phyloP scores from a whole-genome alignment of 2,888 invertebrate genomes.

The Trisateles emortualis region DNA sequence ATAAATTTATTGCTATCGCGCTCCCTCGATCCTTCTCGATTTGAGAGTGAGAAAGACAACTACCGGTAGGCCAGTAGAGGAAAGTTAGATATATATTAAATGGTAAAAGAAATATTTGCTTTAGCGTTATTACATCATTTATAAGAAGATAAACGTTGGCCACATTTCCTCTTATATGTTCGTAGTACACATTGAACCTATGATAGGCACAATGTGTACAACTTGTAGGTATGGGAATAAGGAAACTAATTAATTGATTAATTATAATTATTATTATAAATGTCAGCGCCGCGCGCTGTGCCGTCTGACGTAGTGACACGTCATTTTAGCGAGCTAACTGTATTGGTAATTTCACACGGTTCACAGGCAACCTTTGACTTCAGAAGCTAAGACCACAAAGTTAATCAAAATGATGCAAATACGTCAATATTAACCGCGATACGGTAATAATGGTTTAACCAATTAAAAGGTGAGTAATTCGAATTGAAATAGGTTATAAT shows the following conservation, averaged over 20 bases:
- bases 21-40: too few species aligned
- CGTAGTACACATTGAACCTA: too few species aligned
- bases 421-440: neutral
- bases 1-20: too few species aligned
- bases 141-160: too few species aligned
- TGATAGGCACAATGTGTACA: too few species aligned
- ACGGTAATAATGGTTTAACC: neutral
- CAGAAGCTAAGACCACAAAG: constrained; percentile 1
- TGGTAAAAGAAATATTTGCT: too few species aligned
- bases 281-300: neutral
- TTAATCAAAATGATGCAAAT: neutral
- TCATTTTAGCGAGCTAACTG: neutral
- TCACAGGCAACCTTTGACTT: neutral
- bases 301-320: constrained; percentile 10
- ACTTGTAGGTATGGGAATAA: neutral
- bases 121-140: too few species aligned
- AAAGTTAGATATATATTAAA: too few species aligned
- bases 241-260: neutral
- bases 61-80: too few species aligned
- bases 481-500: neutral
- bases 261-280: constrained; percentile 1
- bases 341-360: neutral
- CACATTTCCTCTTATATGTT: too few species aligned
- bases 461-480: neutral
- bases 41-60: too few species aligned